Percentiles rank a stretch among this genome's conserved stretches.
phyloP scores from a whole-genome alignment of 1,140 invertebrate species.

The Episyrphus balteatus region DNA sequence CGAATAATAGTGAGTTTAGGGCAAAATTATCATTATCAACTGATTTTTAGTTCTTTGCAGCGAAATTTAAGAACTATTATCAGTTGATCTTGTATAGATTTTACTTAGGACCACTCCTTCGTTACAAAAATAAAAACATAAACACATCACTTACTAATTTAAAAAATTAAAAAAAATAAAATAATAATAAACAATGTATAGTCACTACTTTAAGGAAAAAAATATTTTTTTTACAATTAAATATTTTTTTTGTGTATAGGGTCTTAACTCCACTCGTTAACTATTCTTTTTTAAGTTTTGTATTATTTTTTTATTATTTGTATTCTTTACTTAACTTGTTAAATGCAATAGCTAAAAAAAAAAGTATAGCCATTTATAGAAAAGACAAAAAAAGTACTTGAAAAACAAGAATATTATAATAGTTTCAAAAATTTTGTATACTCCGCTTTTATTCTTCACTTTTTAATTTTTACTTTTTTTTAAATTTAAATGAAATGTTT shows the following conservation, averaged over 20 bases:
- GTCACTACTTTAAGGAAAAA: constrained; percentile 35
- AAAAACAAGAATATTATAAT: not conserved
- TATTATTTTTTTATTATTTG: no score
- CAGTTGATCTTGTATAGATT: no score
- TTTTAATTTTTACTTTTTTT: constrained; percentile 7
- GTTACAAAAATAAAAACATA: not conserved
- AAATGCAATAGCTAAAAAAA: no score
- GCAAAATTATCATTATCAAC: not conserved
- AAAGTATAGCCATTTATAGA: no score
- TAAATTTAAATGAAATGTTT: constrained; percentile 1
- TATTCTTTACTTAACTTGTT: no score
- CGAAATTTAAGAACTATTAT: no score
- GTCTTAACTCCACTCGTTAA: no score
- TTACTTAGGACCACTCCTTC: no score
- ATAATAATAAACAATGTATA: constrained; percentile 34
- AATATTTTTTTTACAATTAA: not conserved
- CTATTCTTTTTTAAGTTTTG: no score
- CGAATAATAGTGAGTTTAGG: not conserved
- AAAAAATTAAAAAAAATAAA: constrained; percentile 1
- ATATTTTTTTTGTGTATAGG: no score
- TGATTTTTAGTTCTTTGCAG: not conserved
- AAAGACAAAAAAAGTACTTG: not conserved
- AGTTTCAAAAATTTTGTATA: not conserved
- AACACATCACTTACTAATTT: not conserved
- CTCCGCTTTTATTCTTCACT: constrained; percentile 1